phyloP scores from a whole-genome alignment of 2,797 vertebrate genomes.

The Parauchenoglanis punctatus region DNA sequence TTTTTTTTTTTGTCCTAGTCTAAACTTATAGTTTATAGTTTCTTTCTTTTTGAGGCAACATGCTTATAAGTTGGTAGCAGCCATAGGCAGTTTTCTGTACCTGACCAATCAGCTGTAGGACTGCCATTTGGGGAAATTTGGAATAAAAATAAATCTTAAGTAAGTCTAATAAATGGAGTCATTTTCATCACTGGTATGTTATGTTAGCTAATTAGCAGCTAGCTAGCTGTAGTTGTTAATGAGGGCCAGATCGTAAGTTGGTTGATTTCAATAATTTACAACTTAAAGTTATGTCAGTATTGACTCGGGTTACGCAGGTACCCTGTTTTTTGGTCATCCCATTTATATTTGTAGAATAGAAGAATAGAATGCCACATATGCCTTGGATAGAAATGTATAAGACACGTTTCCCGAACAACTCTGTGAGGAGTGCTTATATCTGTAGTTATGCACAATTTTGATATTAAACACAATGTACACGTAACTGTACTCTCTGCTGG shows the following conservation, averaged over 20 bases:
- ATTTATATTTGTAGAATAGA: background rate
- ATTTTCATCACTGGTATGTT: background rate
- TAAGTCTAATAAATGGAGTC: background rate
- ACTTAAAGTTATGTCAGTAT: background rate
- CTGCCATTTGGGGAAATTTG: background rate
- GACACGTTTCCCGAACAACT: background rate
- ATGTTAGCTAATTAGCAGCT: background rate
- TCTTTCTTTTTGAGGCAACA: conserved; percentile 4
- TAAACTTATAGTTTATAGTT: background rate
- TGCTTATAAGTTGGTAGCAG: background rate
- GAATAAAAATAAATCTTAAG: background rate
- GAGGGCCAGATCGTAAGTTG: background rate
- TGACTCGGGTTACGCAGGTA: background rate
- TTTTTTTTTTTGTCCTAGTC: background rate
- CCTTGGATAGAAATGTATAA: background rate
- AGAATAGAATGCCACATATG: background rate
- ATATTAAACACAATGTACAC: background rate
- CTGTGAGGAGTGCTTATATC: background rate
- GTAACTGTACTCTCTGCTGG: background rate
- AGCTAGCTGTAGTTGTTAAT: background rate
- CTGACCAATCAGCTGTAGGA: background rate
- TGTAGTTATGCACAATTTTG: background rate
- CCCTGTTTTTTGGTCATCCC: background rate
- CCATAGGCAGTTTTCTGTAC: background rate
- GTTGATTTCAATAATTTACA: background rate